Conservation (phyloP, 35 echinoderm and acorn worm species). For the Apostichopus californicus region DNA sequence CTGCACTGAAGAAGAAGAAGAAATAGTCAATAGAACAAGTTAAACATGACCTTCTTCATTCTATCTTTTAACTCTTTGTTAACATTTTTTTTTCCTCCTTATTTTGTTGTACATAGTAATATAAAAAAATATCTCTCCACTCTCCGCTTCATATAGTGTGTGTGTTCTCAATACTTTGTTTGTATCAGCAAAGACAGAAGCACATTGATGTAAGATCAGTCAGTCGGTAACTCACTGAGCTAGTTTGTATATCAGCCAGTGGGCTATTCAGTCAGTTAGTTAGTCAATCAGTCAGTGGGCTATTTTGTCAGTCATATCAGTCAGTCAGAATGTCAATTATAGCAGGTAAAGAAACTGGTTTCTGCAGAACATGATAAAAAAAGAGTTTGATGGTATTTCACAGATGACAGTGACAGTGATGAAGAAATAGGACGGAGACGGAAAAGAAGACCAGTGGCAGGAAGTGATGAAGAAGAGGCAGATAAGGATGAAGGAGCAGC, state of each 20-base stretch:
- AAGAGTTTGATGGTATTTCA: background rate
- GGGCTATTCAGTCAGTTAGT: no score
- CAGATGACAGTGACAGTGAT: conserved; percentile 80
- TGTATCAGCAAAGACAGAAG: background rate
- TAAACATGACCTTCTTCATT: background rate
- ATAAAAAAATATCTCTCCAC: background rate
- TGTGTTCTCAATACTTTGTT: background rate
- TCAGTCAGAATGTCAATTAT: no score
- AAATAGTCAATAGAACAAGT: background rate
- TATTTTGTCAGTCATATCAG: no score
- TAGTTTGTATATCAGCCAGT: no score
- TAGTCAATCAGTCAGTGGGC: no score
- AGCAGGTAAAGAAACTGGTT: no score
- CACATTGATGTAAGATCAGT: no score
- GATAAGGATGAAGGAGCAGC: conserved; percentile 1
- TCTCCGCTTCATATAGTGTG: no score
- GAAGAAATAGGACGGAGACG: conserved; percentile 83
- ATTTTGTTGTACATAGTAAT: conserved; percentile 12
- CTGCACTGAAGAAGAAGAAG: background rate
- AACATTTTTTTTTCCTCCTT: background rate
- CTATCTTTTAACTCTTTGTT: background rate
- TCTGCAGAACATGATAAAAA: background rate
- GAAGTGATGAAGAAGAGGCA: conserved; percentile 31
- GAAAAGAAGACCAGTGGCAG: conserved; percentile 57
- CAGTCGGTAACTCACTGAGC: no score